phyloP scores from a whole-genome alignment of 2,888 invertebrate genomes.

The Ichneumoninae sp. region DNA sequence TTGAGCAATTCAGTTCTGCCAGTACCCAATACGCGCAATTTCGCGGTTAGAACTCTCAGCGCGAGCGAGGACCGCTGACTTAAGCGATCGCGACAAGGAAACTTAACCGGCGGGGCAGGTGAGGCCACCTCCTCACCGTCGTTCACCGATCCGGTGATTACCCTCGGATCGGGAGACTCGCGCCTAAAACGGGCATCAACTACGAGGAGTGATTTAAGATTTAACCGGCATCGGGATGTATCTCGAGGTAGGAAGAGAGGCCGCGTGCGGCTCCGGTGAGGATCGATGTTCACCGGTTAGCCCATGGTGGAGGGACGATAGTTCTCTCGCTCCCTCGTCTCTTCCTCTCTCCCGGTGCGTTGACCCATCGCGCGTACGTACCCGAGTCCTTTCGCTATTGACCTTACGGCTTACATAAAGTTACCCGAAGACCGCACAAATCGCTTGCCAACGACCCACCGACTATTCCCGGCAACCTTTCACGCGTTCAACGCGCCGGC shows the following conservation, averaged over 20 bases:
- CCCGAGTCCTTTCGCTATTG: constrained; percentile 62
- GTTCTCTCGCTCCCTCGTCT: constrained; percentile 31
- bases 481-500: constrained; percentile 50
- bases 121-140: constrained; percentile 11
- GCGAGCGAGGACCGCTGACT: constrained; percentile 66
- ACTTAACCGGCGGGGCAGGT: constrained; percentile 50
- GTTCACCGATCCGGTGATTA: constrained; percentile 40
- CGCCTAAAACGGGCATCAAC: constrained; percentile 56
- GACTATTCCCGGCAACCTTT: constrained; percentile 62
- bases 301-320: constrained; percentile 14
- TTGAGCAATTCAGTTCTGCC: too few relatives aligned
- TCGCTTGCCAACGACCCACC: constrained; percentile 63
- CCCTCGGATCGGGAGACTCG: constrained; percentile 50
- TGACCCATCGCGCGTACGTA: constrained; percentile 57
- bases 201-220: constrained; percentile 51
- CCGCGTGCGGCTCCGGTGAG: constrained; percentile 8
- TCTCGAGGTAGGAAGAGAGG: constrained; percentile 1
- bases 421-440: constrained; percentile 66
- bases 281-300: constrained; percentile 49
- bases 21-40: constrained; percentile 62
- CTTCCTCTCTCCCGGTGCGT: constrained; percentile 50
- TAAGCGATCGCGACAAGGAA: constrained; percentile 70
- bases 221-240: constrained; percentile 31
- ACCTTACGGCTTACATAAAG: constrained; percentile 67
- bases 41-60: constrained; percentile 66